Conservation (phyloP, 2,888 invertebrate genomes). For the Ichneumon xanthorius region DNA sequence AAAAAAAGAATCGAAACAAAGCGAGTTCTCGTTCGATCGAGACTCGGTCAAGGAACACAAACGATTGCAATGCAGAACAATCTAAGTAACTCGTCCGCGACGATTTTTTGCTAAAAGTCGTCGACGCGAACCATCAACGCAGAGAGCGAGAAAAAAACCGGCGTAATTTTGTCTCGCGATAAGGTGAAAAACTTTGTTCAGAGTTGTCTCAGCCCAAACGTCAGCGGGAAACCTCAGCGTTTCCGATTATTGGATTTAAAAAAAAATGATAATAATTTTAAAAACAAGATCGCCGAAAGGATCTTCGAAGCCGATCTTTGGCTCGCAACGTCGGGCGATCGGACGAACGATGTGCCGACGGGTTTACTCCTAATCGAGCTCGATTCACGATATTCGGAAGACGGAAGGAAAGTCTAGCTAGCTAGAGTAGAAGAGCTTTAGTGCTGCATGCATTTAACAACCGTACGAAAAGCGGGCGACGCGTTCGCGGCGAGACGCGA, state of each 20-base stretch:
- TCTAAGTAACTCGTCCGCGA: constrained; percentile 14
- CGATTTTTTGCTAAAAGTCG: not conserved
- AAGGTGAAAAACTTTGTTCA: not conserved
- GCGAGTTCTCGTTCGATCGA: constrained; percentile 54
- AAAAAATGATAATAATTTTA: not conserved
- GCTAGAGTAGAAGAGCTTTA: constrained; percentile 66
- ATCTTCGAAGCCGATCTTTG: constrained; percentile 29
- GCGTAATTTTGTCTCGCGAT: not conserved
- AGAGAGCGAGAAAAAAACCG: constrained; percentile 3
- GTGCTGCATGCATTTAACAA: constrained; percentile 69
- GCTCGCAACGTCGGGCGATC: constrained; percentile 23
- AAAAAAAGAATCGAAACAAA: constrained; percentile 5
- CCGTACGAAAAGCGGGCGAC: constrained; percentile 39
- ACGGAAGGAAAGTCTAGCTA: constrained; percentile 51
- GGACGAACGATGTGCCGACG: constrained; percentile 22
- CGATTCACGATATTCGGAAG: constrained; percentile 35
- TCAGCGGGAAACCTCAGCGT: not conserved
- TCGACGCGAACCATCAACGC: constrained; percentile 1
- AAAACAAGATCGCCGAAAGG: not conserved
- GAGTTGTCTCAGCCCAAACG: not conserved
- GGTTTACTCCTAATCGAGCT: constrained; percentile 5
- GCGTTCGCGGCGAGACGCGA: constrained; percentile 34
- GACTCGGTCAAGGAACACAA: constrained; percentile 27
- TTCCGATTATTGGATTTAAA: not conserved
- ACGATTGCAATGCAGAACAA: constrained; percentile 10